Percentiles rank a stretch among this genome's conserved stretches.
phyloP scores from a whole-genome alignment of 1,140 invertebrate species.

The Sminthurides bifidus region DNA sequence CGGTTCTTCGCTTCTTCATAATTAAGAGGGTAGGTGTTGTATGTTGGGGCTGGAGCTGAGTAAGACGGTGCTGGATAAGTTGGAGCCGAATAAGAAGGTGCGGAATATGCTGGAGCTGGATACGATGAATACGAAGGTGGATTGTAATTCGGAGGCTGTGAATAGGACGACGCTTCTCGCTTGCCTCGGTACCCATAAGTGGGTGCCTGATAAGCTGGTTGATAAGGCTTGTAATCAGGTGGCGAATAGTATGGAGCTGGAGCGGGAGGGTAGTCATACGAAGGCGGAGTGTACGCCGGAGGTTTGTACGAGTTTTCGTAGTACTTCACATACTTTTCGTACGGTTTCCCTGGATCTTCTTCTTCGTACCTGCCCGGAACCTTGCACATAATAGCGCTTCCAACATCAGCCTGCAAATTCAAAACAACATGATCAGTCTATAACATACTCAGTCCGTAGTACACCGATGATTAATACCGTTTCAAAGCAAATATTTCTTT shows the following conservation, averaged over 20 bases:
- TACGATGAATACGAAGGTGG: slow-evolving; percentile 1
- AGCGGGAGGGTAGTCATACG: slow-evolving; percentile 6
- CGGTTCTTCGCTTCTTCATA: slow-evolving; percentile 14
- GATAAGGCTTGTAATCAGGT: slow-evolving; percentile 5
- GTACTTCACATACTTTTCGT: slow-evolving; percentile 8
- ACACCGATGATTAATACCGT: too few species aligned
- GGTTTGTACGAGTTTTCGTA: slow-evolving; percentile 17
- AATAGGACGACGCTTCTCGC: neutral
- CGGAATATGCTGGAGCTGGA: neutral
- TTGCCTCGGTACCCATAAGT: too few species aligned
- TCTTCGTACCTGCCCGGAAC: slow-evolving; percentile 23
- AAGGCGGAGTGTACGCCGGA: slow-evolving; percentile 4
- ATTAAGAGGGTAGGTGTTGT: slow-evolving; percentile 8
- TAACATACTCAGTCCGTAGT: too few species aligned
- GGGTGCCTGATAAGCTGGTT: neutral
- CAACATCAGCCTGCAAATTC: slow-evolving; percentile 25
- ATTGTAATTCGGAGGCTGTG: slow-evolving; percentile 9
- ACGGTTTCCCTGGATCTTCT: slow-evolving; percentile 9
- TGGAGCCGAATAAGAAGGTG: slow-evolving; percentile 4
- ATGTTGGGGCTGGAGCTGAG: slow-evolving; percentile 4
- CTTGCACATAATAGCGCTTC: slow-evolving; percentile 28
- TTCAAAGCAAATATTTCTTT: too few species aligned
- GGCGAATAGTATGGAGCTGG: slow-evolving; percentile 9
- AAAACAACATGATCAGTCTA: slow-evolving; percentile 5
- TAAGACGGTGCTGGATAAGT: slow-evolving; percentile 12